A percentile compares a stretch with the other conserved stretches of the same genome.
Conservation (phyloP, 2,888 invertebrate species). For the Hypena proboscidalis region DNA sequence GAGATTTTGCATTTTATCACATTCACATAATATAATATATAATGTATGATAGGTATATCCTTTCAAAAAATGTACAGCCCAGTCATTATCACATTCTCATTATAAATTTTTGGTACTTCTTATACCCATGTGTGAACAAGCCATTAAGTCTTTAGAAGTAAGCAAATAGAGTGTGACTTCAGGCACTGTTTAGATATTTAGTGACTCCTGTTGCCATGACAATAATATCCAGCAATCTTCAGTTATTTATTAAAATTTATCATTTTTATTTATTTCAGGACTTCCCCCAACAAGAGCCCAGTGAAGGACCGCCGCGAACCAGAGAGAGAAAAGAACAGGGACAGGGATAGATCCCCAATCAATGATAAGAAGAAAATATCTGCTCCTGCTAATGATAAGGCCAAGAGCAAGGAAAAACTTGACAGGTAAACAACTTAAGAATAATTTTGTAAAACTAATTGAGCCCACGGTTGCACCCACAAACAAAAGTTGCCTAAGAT, state of each 20-base stretch:
- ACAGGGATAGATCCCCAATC: conserved; percentile 75
- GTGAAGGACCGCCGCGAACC: conserved; percentile 77
- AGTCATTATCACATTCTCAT: too few relatives aligned
- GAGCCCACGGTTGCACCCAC: too few relatives aligned
- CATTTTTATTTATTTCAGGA: conserved; percentile 51
- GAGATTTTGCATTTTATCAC: background rate
- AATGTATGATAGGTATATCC: too few relatives aligned
- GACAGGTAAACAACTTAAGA: conserved; percentile 70
- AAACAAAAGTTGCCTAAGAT: too few relatives aligned
- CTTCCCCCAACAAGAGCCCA: conserved; percentile 78
- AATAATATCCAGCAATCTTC: background rate
- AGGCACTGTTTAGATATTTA: too few relatives aligned
- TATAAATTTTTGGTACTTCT: too few relatives aligned
- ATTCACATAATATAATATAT: background rate
- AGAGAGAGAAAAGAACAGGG: conserved; percentile 75
- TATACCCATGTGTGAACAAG: too few relatives aligned
- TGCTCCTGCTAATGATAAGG: conserved; percentile 69
- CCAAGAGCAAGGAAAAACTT: conserved; percentile 76
- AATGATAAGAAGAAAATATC: conserved; percentile 75
- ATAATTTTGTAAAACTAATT: too few relatives aligned
- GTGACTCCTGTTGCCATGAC: too few relatives aligned
- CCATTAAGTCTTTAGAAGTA: too few relatives aligned
- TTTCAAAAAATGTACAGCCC: too few relatives aligned
- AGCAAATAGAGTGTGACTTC: too few relatives aligned
- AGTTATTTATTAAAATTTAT: conserved; percentile 2